Conservation (phyloP, 2,888 invertebrate species). For the Parapristionchus giblindavisi region DNA sequence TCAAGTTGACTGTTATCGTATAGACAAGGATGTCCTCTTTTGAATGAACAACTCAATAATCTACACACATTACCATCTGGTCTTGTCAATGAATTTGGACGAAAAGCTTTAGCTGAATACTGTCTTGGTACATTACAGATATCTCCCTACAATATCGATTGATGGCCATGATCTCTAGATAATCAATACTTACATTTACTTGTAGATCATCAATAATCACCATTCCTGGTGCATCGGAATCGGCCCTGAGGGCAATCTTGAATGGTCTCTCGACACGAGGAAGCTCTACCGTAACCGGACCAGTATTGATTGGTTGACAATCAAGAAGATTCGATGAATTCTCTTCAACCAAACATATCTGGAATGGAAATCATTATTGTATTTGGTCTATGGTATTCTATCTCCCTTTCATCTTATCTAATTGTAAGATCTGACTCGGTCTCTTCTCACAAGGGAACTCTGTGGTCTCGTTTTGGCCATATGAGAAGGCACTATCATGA, state of each 20-base stretch:
- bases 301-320: constrained; percentile 52
- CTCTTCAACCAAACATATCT: constrained; percentile 59
- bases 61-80: constrained; percentile 65
- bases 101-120: constrained; percentile 54
- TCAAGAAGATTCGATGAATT: constrained; percentile 55
- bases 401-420: too few relatives aligned
- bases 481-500: too few relatives aligned
- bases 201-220: constrained; percentile 55
- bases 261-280: constrained; percentile 55
- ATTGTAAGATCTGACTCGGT: too few relatives aligned
- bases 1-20: constrained; percentile 46
- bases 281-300: constrained; percentile 54
- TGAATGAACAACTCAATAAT: constrained; percentile 63
- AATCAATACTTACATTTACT: constrained; percentile 24
- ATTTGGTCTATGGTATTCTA: too few relatives aligned
- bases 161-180: not conserved
- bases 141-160: constrained; percentile 38
- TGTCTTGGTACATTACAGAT: constrained; percentile 53
- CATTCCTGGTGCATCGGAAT: constrained; percentile 57
- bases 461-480: too few relatives aligned
- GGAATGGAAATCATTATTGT: not conserved
- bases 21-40: constrained; percentile 60
- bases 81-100: constrained; percentile 29
- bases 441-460: too few relatives aligned
- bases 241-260: constrained; percentile 55